Conservation (phyloP, 2,797 vertebrate genomes). For the Astyanax mexicanus region DNA sequence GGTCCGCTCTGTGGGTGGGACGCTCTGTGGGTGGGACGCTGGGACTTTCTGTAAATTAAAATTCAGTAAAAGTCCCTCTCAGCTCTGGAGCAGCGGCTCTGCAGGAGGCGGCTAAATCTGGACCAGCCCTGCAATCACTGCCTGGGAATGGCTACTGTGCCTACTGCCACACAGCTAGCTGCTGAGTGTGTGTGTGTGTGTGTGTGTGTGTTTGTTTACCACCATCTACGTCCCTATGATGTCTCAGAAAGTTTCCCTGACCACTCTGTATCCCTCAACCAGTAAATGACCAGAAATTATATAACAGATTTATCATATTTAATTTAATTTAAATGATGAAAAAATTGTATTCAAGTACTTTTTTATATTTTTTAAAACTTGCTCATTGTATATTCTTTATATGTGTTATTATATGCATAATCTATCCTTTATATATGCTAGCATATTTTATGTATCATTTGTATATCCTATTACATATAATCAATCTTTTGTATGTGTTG, state of each 20-base stretch:
- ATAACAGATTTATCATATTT: too few relatives aligned
- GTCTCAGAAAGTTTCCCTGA: not conserved
- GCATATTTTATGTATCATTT: too few relatives aligned
- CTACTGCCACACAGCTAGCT: not conserved
- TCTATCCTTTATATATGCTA: too few relatives aligned
- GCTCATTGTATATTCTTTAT: too few relatives aligned
- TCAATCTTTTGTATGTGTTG: too few relatives aligned
- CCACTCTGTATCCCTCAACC: not conserved
- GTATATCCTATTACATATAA: too few relatives aligned
- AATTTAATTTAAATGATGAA: too few relatives aligned
- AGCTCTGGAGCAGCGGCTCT: not conserved
- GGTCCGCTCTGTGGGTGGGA: not conserved
- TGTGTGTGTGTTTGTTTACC: not conserved
- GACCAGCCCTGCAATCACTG: conserved; percentile 1
- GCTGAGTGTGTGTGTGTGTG: not conserved
- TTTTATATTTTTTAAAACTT: too few relatives aligned
- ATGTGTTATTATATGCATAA: too few relatives aligned
- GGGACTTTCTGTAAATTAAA: not conserved
- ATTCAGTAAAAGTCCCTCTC: not conserved
- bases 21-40: not conserved
- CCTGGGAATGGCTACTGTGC: conserved; percentile 7
- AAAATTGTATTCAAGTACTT: too few relatives aligned
- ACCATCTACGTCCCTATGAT: not conserved
- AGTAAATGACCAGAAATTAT: too few relatives aligned
- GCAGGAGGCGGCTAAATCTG: conserved; percentile 13